Evolutionary conservation across 2,113 vertebrate species (phyloP).

Genomic region (Lophius piscatorius): DNA sequence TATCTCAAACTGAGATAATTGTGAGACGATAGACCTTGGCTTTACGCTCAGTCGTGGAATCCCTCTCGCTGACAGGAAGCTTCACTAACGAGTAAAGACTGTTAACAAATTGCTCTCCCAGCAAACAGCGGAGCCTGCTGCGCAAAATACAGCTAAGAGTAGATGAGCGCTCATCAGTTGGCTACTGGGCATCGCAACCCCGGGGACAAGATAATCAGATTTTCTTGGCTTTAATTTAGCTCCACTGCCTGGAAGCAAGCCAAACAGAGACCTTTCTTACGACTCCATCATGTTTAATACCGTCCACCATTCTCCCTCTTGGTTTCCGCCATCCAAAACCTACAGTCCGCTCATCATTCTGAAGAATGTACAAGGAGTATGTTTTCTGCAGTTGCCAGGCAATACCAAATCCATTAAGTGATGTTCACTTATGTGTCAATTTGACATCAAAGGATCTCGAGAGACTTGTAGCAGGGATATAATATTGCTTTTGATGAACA

Average conservation of each 20-base stretch:
- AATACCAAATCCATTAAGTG: slow-evolving; percentile 77
- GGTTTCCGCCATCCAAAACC: slow-evolving; percentile 8
- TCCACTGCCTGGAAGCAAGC: slow-evolving; percentile 78
- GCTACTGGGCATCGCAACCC: slow-evolving; percentile 80
- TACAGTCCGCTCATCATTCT: slow-evolving; percentile 40
- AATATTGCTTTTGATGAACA: slow-evolving; percentile 72
- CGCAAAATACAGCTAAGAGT: slow-evolving; percentile 67
- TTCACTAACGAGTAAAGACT: slow-evolving; percentile 88
- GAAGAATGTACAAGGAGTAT: slow-evolving; percentile 65
- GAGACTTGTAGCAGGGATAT: slow-evolving; percentile 50
- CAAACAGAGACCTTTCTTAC: slow-evolving; percentile 73
- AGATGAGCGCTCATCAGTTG: slow-evolving; percentile 85
- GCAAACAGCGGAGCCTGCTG: slow-evolving; percentile 77
- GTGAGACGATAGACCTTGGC: slow-evolving; percentile 58
- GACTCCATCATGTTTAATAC: slow-evolving; percentile 64
- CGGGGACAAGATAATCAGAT: slow-evolving; percentile 86
- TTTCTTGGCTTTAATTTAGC: slow-evolving; percentile 89
- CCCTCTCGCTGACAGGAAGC: slow-evolving; percentile 76
- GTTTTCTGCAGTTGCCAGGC: slow-evolving; percentile 77
- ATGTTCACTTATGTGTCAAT: slow-evolving; percentile 81
- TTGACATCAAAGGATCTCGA: slow-evolving; percentile 78
- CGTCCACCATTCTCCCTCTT: slow-evolving; percentile 29
- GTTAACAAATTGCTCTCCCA: slow-evolving; percentile 90
- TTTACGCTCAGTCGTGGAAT: slow-evolving; percentile 52
- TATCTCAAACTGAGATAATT: slow-evolving; percentile 70